Conservation (phyloP, 2,888 invertebrate species). For the Parnassius orleans region DNA sequence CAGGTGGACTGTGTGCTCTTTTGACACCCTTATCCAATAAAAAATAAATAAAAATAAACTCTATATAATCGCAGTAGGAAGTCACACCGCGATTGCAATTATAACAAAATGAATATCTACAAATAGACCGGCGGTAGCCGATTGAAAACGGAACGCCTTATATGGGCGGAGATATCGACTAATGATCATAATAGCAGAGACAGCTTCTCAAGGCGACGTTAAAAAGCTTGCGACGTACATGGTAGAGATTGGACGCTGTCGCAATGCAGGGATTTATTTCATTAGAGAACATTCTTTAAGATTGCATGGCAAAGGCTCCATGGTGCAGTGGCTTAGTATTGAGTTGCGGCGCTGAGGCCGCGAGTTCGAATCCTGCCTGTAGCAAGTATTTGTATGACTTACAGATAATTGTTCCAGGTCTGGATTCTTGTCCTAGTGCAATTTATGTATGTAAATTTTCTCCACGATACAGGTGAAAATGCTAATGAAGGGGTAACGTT, state of each 20-base stretch:
- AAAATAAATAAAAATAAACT: no score
- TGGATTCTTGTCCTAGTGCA: no score
- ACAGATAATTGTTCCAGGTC: no score
- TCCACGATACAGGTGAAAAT: no score
- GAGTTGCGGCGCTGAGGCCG: no score
- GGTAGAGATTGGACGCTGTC: not conserved
- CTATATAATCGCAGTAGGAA: constrained; percentile 16
- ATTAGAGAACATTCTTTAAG: no score
- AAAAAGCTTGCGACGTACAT: constrained; percentile 4
- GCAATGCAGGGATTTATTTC: not conserved
- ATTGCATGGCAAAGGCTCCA: no score
- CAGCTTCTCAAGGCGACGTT: constrained; percentile 30
- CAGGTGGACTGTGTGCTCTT: no score
- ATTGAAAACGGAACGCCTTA: constrained; percentile 27
- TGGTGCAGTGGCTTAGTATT: no score
- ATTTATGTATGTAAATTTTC: no score
- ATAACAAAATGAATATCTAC: constrained; percentile 13
- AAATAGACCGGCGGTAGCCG: constrained; percentile 10
- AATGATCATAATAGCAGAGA: constrained; percentile 33
- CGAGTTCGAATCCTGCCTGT: not conserved
- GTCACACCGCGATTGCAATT: constrained; percentile 4
- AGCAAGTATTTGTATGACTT: not conserved
- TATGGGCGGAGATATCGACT: constrained; percentile 24
- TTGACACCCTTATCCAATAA: no score
- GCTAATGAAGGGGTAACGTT: not conserved